phyloP scores from a whole-genome alignment of 2,888 invertebrate species.

The Strigamia crassipes region DNA sequence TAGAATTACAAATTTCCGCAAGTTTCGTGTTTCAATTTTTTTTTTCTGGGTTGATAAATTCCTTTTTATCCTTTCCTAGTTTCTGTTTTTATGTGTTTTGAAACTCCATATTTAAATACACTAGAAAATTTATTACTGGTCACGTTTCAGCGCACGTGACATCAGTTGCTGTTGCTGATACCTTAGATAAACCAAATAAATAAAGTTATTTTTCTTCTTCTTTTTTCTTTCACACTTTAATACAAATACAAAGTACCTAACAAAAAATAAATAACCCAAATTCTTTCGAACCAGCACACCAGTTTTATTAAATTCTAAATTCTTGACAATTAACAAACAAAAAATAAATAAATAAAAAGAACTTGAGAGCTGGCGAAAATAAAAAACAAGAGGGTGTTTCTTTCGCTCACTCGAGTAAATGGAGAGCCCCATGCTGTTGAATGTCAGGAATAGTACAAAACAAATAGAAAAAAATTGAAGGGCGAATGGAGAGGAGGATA shows the following conservation, averaged over 20 bases:
- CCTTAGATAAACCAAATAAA: not conserved
- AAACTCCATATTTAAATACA: not conserved
- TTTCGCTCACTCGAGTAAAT: conserved; percentile 25
- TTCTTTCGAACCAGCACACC: too few relatives aligned
- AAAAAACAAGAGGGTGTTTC: not conserved
- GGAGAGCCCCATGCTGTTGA: not conserved
- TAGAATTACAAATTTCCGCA: too few relatives aligned
- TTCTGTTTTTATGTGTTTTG: too few relatives aligned
- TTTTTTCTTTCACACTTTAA: too few relatives aligned
- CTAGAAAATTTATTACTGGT: not conserved
- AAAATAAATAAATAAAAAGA: not conserved
- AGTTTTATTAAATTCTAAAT: too few relatives aligned
- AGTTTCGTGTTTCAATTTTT: too few relatives aligned
- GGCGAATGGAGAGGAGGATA: not conserved
- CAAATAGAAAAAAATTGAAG: not conserved
- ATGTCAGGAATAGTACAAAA: not conserved
- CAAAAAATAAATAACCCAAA: too few relatives aligned
- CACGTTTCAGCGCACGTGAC: not conserved
- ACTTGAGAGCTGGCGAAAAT: not conserved
- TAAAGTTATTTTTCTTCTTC: too few relatives aligned
- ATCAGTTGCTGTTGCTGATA: not conserved
- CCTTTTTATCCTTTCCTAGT: too few relatives aligned
- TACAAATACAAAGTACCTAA: too few relatives aligned
- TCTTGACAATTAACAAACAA: not conserved
- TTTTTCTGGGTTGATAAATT: too few relatives aligned